phyloP scores from a whole-genome alignment of 1,140 invertebrate genomes.

The Nephila pilipes region DNA sequence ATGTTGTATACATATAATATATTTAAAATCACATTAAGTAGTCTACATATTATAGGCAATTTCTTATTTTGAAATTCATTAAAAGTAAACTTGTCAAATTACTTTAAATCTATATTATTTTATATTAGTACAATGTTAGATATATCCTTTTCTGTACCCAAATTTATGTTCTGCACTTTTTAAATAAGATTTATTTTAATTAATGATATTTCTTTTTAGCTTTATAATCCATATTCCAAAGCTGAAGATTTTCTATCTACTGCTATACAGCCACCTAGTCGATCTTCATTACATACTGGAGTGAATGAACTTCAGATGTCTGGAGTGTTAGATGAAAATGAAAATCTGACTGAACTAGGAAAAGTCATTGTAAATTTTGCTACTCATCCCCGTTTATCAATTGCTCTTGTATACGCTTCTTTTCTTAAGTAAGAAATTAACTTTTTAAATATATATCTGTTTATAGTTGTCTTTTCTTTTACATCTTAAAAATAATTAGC shows the following conservation, averaged over 20 bases:
- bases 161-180: too few relatives aligned
- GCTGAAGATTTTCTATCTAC: constrained; percentile 87
- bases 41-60: too few relatives aligned
- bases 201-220: constrained; percentile 70
- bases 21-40: too few relatives aligned
- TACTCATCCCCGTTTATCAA: constrained; percentile 84
- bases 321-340: constrained; percentile 84
- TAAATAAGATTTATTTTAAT: too few relatives aligned
- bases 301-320: constrained; percentile 89
- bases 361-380: constrained; percentile 82
- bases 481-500: too few relatives aligned
- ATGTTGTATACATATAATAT: too few relatives aligned
- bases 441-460: neutral
- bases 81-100: too few relatives aligned
- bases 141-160: too few relatives aligned
- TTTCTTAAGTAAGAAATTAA: constrained; percentile 82
- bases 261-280: constrained; percentile 92
- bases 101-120: too few relatives aligned
- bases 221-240: constrained; percentile 81
- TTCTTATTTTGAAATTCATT: too few relatives aligned
- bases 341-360: constrained; percentile 85
- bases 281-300: constrained; percentile 90
- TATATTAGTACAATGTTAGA: too few relatives aligned
- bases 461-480: neutral
- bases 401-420: constrained; percentile 83